Percentiles rank a stretch among this genome's conserved stretches.
These are phyloP conservation scores for Gavia stellata DNA, from an alignment of 2,113 vertebrate species.

Conservation along the genomic window DNA sequence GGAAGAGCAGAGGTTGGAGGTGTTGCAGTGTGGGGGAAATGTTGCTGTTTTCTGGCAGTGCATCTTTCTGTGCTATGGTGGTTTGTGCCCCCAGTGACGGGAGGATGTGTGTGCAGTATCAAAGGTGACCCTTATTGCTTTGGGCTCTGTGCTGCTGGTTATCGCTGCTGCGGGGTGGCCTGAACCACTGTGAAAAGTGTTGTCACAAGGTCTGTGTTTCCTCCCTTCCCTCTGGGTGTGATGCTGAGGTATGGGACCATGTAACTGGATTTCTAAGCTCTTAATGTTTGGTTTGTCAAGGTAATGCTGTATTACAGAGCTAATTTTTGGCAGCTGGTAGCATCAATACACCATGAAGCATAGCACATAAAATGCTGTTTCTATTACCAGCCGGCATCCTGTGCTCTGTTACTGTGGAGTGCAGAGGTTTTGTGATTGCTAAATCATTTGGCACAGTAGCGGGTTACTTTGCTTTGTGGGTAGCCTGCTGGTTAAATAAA, in stretches of 20 bases:
- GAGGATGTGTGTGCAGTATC: accelerated
- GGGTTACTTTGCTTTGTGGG: not conserved
- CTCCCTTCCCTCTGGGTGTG: not conserved
- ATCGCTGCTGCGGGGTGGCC: accelerated
- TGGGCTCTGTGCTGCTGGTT: not conserved
- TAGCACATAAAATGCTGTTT: accelerated
- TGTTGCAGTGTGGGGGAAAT: accelerated
- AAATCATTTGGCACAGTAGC: not conserved
- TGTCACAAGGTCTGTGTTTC: not conserved
- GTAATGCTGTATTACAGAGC: accelerated
- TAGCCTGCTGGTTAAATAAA: not conserved
- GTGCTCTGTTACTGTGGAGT: accelerated
- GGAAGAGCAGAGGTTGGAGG: accelerated
- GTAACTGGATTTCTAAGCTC: not conserved
- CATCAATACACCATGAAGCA: not conserved
- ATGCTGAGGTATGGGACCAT: accelerated
- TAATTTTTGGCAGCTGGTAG: not conserved
- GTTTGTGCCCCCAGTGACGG: accelerated
- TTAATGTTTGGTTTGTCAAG: not conserved
- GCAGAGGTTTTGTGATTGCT: too few species aligned
- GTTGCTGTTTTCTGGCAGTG: accelerated
- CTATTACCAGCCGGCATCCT: not conserved
- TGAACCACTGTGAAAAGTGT: accelerated
- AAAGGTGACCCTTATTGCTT: accelerated
- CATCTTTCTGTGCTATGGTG: accelerated